These are phyloP conservation scores for Hirtodrosophila duncani DNA, from an alignment of 2,888 invertebrate genomes.

Conservation along the genomic window DNA sequence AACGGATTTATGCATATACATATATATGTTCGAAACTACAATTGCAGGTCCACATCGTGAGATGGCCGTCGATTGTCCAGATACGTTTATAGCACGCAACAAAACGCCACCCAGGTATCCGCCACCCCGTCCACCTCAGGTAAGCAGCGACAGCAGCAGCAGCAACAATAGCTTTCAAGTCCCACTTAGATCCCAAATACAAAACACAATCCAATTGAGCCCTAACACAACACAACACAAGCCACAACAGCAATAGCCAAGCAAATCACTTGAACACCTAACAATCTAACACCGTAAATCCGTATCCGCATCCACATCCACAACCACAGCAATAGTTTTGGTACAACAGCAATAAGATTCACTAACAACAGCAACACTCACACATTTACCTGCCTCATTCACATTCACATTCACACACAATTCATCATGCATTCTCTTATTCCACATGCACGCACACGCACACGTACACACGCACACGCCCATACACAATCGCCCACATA, in stretches of 20 bases:
- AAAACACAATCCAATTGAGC: not conserved
- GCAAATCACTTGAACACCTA: not conserved
- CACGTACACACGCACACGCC: conserved; percentile 4
- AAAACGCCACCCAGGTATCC: conserved; percentile 95
- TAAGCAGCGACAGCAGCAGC: conserved; percentile 60
- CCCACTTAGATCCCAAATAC: not conserved
- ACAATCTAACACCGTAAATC: not conserved
- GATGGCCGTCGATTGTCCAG: conserved; percentile 99
- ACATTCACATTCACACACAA: conserved; percentile 33
- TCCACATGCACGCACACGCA: conserved; percentile 11
- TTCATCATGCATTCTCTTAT: conserved; percentile 48
- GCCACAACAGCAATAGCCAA: not conserved
- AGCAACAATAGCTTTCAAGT: not conserved
- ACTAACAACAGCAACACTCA: conserved; percentile 7
- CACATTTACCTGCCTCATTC: conserved; percentile 9
- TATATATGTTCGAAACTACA: no score
- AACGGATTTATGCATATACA: no score
- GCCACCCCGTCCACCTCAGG: conserved; percentile 86
- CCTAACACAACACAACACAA: not conserved
- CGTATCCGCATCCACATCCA: not conserved
- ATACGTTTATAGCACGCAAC: conserved; percentile 92
- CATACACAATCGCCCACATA: conserved; percentile 15
- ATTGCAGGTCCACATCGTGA: conserved; percentile 92
- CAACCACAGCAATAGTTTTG: conserved; percentile 4
- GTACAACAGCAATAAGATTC: conserved; percentile 6